Base-by-base conservation (phyloP, 2,888 invertebrate genomes). In the Lymantria monacha region DNA sequence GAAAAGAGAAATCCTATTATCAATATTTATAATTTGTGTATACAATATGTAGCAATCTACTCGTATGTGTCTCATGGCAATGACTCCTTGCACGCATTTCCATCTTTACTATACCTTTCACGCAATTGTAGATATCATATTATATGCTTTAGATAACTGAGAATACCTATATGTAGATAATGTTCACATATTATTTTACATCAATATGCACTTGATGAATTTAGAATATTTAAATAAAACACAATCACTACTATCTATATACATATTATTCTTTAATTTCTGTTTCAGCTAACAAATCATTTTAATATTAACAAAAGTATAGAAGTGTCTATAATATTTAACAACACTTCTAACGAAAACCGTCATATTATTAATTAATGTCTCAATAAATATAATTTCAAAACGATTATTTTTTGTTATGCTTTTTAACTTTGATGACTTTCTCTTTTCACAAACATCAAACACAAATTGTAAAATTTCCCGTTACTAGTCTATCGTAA, bases 401-500 rank as follows among this genome's bases (percentile, higher is more conserved):
- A 51, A 41, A 45, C 58, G 60, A 60, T 60, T 49, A 63, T 69
- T 67, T 59, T 57, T 49, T 44, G 48, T 64, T 61, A 67, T 66
- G 72, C 72, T 75, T 79, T 66, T 68, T 72, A 63, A 67, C 67
- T 72, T 63, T 52, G 67, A 70, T 72, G 65, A 76, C 80, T 83
- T 86, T 90, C 91, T 91, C 91, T 91, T 91, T 91, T 91, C 91
- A 89, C 83, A 87, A 91, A 89, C 90, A 90, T 88, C 68, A 69
- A 81, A 87, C 84, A 87, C 85, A 76, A 74, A 46, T 59, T 62
- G 54, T 53, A 53, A 48, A 22, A 3, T 2, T 57, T 49, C 53
- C 50, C 61, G 11, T n/a, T 5, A 38, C n/a, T n/a, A 38, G 53
- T 45, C 59, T 65, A 40, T 65, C 62, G 59, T 61, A 61, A 69